Conservation (phyloP, 2,888 invertebrate species). For the Drosophila nigricruria region DNA sequence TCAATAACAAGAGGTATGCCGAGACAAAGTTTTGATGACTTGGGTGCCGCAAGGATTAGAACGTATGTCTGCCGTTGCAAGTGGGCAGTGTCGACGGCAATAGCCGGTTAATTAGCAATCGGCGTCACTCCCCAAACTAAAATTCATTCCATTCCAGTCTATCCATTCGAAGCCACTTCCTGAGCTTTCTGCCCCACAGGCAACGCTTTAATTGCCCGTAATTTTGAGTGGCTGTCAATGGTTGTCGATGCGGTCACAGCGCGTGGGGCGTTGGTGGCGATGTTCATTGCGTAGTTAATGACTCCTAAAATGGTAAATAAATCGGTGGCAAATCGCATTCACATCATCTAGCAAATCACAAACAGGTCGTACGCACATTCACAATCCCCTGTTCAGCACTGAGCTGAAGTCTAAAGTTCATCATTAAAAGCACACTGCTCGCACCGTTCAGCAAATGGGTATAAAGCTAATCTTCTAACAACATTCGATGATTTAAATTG, state of each 20-base stretch:
- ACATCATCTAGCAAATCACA: conserved; percentile 31
- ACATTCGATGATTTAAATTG: neutral
- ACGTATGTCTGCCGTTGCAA: conserved; percentile 4
- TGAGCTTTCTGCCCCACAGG: conserved; percentile 7
- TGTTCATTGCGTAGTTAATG: conserved; percentile 45
- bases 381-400: neutral
- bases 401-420: neutral
- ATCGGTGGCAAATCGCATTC: conserved; percentile 34
- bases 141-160: neutral
- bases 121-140: conserved; percentile 4
- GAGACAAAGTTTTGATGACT: conserved; percentile 48
- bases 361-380: conserved; percentile 4
- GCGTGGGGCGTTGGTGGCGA: neutral
- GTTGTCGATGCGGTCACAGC: conserved; percentile 9
- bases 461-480: neutral
- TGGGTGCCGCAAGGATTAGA: conserved; percentile 27
- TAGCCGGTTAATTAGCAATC: conserved; percentile 46
- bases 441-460: neutral
- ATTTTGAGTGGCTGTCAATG: conserved; percentile 34
- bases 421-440: neutral
- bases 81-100: conserved; percentile 10
- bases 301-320: conserved; percentile 56
- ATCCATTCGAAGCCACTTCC: conserved; percentile 32
- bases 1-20: conserved; percentile 17
- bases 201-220: conserved; percentile 45